A percentile compares a stretch with the other conserved stretches of the same genome.
Evolutionary conservation across 2,113 vertebrate genomes (phyloP).

Genomic region (Bos indicus): DNA sequence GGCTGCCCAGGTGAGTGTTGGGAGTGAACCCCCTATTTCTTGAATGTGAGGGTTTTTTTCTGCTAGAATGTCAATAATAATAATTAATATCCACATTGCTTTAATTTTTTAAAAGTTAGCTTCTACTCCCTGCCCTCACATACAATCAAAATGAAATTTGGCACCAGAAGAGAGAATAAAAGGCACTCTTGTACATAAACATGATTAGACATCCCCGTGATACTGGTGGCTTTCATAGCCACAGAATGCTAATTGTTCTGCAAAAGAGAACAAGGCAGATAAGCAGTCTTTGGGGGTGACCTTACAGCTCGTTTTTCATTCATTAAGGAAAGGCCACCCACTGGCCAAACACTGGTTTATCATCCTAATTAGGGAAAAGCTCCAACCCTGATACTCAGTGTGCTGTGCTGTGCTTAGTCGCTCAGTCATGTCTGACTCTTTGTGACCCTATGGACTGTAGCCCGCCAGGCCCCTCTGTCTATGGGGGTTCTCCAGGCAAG

Average conservation of each 20-base stretch:
- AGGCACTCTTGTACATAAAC: background rate
- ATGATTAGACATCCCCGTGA: background rate
- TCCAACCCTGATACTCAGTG: background rate
- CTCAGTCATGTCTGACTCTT: background rate
- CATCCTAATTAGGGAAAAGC: background rate
- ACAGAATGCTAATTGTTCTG: background rate
- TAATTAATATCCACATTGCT: background rate
- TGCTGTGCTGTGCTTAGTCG: background rate
- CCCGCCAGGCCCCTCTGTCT: background rate
- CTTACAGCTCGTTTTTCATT: background rate
- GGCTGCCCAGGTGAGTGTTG: too few relatives aligned
- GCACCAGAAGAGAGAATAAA: background rate
- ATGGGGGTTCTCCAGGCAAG: background rate
- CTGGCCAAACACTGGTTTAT: background rate
- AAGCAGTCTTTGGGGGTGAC: background rate
- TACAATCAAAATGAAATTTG: background rate
- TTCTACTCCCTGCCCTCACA: background rate
- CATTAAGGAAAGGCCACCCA: conserved; percentile 15
- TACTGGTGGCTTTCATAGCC: background rate
- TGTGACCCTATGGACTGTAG: background rate
- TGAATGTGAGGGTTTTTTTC: background rate
- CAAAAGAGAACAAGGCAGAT: background rate
- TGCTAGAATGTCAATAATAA: background rate
- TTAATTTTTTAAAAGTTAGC: background rate
- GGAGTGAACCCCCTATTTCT: background rate